Evolutionary conservation across 2,113 vertebrate species (phyloP), one percentile per base, ranked within the genome.

Genomic region (Puma concolor): DNA sequence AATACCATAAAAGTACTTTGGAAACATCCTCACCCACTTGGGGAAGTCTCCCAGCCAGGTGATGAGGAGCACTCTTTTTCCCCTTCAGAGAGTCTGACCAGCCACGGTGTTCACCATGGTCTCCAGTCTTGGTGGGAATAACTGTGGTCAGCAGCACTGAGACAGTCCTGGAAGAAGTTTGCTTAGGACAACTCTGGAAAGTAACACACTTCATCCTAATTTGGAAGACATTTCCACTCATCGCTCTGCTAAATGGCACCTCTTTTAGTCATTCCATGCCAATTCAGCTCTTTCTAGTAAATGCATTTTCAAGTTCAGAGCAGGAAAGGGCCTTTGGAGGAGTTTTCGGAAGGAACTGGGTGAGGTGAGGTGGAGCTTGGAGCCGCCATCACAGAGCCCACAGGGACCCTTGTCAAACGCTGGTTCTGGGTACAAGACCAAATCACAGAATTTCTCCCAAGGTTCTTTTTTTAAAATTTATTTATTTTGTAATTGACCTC

Each of bases 31-130:
- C 44, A 4, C 17, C 41, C 29, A 25, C 7, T 12, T 76, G 23
- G 38, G 64, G 48, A 88, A 81, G 54, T 13, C 74, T 77, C 7
- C 57, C 27, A 31, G 14, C 31, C 57, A 33, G 29, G 17, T 63
- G 19, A 66, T 0, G 2, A 50, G 50, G 38, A 19, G 36, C 23
- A 25, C 4, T 13, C 80, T 71, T 14, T 48, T 27, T 14, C 12
- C 16, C n/a, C 33, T 16, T 74, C 0, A 11, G n/a, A 33, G 63
- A 44, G 27, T 29, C 7, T 17, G 36, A 21, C 11, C 54, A 69
- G 71, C n/a, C 64, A 15, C 25, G 0, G 4, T 16, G 50, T 7
- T 3, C 16, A 4, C 23, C 1, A 2, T 1, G 27, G 33, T 27
- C 31, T 38, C 1, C 63, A 67, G 10, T 21, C 33, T 13, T 50